Evolutionary conservation across 92 coral and sea anemone genomes (phyloP), one percentile per base, ranked within the genome.

Genomic region (Blastomussa wellsi): DNA sequence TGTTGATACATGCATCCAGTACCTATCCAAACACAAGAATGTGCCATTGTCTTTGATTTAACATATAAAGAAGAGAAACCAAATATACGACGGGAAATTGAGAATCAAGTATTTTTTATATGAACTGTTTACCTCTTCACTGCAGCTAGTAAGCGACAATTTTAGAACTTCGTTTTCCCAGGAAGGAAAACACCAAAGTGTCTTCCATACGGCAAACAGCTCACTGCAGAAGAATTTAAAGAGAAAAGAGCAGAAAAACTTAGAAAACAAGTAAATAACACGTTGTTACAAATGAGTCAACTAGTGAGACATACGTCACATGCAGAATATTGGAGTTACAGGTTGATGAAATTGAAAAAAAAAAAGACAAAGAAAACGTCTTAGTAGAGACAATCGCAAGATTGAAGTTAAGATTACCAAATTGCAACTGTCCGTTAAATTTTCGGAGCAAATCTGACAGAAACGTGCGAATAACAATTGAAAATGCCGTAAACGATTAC

Each of bases 101-200:
- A 57, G 31, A 57, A 57, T 17, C 22, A 5, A 51, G 57, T 51
- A 22, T 51, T 51, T 51, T 51, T 1, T 51, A 14, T 51, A 16
- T 15, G 24, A 19, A 22, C 6, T 17, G 20, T 16, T 81, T 70
- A 82, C 86, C 86, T 82, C 70, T 36, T 70, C 70, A 7, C 37
- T 55, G 11, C 78, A 51, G 67, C 69, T 71, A 37, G 37, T 32
- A 28, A 82, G 86, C 37, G 78, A 72, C 78, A 70, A 70, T 19
- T 19, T 17, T 5, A 82, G 37, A 9, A 55, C 86, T 44, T 51
- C 36, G 14, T 48, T 35, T 51, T 82, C 86, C 86, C 86, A 82
- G 26, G 77, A 70, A 28, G 78, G 78, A 51, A 82, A 82, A 82
- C 86, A 82, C 69, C 86, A 82, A 36, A 82, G 78, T 2, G 53